Conservation (phyloP, 92 coral and sea anemone species). For the Parazoanthus atlanticus region DNA sequence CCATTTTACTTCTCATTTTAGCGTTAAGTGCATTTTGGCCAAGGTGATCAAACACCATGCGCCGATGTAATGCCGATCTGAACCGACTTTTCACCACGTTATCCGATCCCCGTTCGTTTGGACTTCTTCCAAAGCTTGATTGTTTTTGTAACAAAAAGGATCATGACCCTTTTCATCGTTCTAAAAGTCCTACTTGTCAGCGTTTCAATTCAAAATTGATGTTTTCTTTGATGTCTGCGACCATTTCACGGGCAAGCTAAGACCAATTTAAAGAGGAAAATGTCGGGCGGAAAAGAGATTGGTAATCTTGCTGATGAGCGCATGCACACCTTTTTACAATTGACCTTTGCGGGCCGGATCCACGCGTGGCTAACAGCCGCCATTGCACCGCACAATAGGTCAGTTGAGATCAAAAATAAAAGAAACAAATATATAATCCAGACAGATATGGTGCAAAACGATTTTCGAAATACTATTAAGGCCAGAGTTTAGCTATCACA, state of each 20-base stretch:
- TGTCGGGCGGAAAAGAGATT: not conserved
- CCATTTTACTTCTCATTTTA: not conserved
- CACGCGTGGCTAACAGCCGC: conserved; percentile 31
- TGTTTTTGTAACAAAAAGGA: conserved; percentile 46
- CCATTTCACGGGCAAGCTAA: not conserved
- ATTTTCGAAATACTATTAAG: not conserved
- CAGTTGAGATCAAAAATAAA: not conserved
- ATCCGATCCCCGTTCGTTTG: conserved; percentile 1
- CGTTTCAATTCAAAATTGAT: conserved; percentile 1
- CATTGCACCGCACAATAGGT: conserved; percentile 2
- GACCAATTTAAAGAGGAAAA: not conserved
- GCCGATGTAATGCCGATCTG: not conserved
- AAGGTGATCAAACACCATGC: conserved; percentile 2
- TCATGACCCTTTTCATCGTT: conserved; percentile 33
- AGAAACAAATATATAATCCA: not conserved
- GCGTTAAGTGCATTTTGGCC: not conserved
- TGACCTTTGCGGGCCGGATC: conserved; percentile 30
- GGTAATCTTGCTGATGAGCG: not conserved
- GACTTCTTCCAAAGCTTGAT: conserved; percentile 20
- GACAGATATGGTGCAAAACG: not conserved
- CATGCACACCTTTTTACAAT: conserved; percentile 23
- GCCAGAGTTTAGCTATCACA: not conserved
- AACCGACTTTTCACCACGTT: conserved; percentile 27
- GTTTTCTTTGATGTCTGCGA: conserved; percentile 29
- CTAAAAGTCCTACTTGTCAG: conserved; percentile 9